phyloP scores from a whole-genome alignment of 2,113 vertebrate genomes.

The Burhinus bistriatus region DNA sequence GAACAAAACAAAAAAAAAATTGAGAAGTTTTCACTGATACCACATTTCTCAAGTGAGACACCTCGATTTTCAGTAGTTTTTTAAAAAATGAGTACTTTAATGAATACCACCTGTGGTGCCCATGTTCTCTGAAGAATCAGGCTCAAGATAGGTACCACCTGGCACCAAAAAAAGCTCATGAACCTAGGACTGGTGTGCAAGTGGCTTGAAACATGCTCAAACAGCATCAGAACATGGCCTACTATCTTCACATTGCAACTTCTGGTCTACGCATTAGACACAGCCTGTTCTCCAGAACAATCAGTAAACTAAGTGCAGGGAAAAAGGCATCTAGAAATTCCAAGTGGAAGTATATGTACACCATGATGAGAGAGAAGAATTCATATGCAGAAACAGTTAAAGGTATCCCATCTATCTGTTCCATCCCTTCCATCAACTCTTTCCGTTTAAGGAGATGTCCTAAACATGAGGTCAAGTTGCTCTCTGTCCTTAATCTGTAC shows the following conservation, averaged over 20 bases:
- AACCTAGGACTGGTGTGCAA: background rate
- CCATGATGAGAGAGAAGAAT: background rate
- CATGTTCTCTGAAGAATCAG: background rate
- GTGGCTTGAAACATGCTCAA: background rate
- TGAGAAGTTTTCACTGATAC: background rate
- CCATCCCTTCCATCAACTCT: background rate
- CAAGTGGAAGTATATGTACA: background rate
- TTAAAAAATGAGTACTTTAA: background rate
- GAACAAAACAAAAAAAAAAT: background rate
- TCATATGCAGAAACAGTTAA: no score
- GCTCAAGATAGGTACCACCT: background rate
- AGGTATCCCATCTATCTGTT: background rate
- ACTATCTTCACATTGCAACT: background rate
- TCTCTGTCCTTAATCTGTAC: background rate
- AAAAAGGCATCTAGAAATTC: background rate
- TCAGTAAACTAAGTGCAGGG: background rate
- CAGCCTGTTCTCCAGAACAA: background rate
- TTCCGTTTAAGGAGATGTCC: background rate
- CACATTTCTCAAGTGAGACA: background rate
- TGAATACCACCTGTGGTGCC: background rate
- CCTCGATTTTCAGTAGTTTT: background rate
- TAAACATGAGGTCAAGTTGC: background rate
- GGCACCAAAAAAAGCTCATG: background rate
- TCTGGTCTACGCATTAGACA: background rate
- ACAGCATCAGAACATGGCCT: background rate